Conservation (phyloP, 2,888 invertebrate species). For the Drosophila stalkeri region DNA sequence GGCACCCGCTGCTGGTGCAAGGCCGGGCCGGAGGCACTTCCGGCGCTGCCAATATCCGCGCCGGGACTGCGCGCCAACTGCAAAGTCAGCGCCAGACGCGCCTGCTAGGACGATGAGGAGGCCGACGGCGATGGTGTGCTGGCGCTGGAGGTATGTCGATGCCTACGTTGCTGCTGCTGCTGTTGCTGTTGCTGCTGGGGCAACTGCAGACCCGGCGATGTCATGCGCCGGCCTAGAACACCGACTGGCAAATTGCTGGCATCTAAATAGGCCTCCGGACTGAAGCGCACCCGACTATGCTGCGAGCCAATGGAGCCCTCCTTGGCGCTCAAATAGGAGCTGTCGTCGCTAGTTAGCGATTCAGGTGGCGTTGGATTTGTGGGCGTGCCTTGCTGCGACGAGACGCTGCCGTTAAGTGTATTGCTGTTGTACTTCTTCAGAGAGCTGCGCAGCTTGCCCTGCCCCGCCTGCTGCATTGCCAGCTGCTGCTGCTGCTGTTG, state of each 20-base stretch:
- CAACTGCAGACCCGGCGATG: slow-evolving; percentile 46
- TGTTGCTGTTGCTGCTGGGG: slow-evolving; percentile 21
- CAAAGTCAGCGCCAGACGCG: slow-evolving; percentile 74
- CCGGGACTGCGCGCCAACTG: slow-evolving; percentile 83
- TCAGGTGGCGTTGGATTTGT: slow-evolving; percentile 95
- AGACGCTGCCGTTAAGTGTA: slow-evolving; percentile 68
- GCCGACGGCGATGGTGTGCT: slow-evolving; percentile 76
- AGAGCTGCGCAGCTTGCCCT: slow-evolving; percentile 90
- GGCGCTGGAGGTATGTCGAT: slow-evolving; percentile 60
- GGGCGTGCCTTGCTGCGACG: slow-evolving; percentile 87
- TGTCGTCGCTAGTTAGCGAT: slow-evolving; percentile 93
- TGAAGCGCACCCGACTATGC: slow-evolving; percentile 91
- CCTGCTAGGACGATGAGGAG: slow-evolving; percentile 84
- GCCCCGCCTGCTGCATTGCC: slow-evolving; percentile 15
- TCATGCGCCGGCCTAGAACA: slow-evolving; percentile 49
- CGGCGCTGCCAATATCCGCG: slow-evolving; percentile 67
- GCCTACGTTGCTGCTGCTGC: slow-evolving; percentile 35
- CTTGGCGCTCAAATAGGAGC: slow-evolving; percentile 94
- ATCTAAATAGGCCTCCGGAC: slow-evolving; percentile 90
- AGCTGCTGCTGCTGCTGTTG: background rate
- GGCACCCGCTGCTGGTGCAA: slow-evolving; percentile 75
- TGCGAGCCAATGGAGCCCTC: slow-evolving; percentile 89
- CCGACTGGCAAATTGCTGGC: slow-evolving; percentile 73
- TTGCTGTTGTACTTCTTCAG: slow-evolving; percentile 89
- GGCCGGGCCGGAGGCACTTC: slow-evolving; percentile 35